These are phyloP conservation scores for Zaprionus ghesquierei DNA, from an alignment of 1,140 invertebrate genomes.

Conservation along the genomic window DNA sequence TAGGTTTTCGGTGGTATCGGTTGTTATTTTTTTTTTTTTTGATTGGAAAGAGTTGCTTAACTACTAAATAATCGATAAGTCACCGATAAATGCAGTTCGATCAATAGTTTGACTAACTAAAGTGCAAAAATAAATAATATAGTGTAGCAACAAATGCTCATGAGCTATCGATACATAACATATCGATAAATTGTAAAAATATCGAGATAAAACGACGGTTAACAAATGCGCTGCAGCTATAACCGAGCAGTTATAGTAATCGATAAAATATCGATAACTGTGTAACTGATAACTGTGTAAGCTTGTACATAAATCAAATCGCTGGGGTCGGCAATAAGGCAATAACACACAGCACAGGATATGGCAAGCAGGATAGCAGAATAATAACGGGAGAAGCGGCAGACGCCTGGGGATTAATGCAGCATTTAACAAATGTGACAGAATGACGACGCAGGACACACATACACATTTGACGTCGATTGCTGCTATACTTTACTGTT, in stretches of 20 bases:
- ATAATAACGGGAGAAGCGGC: neutral
- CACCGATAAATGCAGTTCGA: neutral
- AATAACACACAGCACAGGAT: neutral
- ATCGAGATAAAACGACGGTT: neutral
- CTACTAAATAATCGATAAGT: neutral
- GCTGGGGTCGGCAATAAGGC: neutral
- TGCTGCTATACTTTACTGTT: constrained; percentile 16
- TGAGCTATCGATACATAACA: neutral
- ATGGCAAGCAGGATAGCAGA: neutral
- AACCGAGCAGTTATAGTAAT: neutral
- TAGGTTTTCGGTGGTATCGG: no score
- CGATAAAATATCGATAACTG: constrained; percentile 7
- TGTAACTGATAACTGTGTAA: no score
- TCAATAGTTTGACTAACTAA: neutral
- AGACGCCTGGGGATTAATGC: constrained; percentile 58
- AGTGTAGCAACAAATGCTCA: neutral
- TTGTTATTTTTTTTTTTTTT: no score
- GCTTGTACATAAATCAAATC: no score
- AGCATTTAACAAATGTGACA: constrained; percentile 71
- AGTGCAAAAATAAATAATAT: neutral
- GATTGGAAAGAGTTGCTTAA: neutral
- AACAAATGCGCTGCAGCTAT: neutral
- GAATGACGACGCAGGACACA: constrained; percentile 57
- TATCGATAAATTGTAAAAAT: neutral
- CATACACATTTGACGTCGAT: neutral